phyloP scores from a whole-genome alignment of 2,888 invertebrate genomes.

The Syrphus vitripennis region DNA sequence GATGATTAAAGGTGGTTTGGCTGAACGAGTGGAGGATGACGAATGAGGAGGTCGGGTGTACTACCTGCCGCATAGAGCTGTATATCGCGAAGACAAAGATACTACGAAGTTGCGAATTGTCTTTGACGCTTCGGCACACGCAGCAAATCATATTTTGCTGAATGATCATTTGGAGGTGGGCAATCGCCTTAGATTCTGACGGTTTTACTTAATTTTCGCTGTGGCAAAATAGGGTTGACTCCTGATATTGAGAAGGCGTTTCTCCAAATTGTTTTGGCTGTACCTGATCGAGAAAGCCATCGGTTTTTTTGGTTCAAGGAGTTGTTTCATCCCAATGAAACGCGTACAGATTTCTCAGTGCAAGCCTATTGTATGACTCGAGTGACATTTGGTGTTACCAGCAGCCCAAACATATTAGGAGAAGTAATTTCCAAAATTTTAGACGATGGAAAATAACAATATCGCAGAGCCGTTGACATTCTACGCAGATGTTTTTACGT shows the following conservation, averaged over 20 bases:
- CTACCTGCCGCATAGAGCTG: not conserved
- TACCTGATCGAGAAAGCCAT: not conserved
- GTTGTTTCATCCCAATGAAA: not conserved
- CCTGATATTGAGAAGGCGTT: not conserved
- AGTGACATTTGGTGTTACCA: not conserved
- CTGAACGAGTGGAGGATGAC: too few relatives aligned
- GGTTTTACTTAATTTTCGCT: not conserved
- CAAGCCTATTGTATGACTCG: not conserved
- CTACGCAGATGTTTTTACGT: slow-evolving; percentile 30
- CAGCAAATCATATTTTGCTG: not conserved
- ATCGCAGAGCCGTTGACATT: not conserved
- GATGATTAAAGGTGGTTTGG: not conserved
- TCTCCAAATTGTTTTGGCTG: not conserved
- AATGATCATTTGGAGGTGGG: not conserved
- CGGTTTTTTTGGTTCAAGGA: not conserved
- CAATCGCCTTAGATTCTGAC: not conserved
- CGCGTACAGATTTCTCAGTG: not conserved
- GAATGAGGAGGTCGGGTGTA: not conserved
- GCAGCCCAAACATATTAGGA: not conserved
- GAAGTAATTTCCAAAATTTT: not conserved
- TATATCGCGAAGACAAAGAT: not conserved
- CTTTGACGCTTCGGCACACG: not conserved
- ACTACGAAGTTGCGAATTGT: not conserved
- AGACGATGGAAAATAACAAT: not conserved
- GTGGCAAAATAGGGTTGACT: not conserved